A percentile compares a stretch with the other conserved stretches of the same genome.
phyloP scores from a whole-genome alignment of 2,888 invertebrate genomes.

The Portevinia maculata region DNA sequence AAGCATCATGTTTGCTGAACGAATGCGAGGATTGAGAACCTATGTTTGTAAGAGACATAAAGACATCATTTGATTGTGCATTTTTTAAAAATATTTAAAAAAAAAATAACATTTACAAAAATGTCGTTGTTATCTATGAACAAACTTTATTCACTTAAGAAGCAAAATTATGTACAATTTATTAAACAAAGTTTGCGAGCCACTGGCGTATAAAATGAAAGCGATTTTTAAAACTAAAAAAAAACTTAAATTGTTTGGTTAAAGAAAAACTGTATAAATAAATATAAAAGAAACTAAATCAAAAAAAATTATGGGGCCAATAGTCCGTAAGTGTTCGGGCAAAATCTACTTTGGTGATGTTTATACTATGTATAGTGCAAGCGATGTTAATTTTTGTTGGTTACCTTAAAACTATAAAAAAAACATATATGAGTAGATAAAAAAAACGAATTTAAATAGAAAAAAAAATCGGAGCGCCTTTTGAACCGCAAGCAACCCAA shows the following conservation, averaged over 20 bases:
- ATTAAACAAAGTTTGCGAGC: slow-evolving; percentile 57
- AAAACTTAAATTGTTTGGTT: slow-evolving; percentile 66
- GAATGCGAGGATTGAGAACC: slow-evolving; percentile 73
- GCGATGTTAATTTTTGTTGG: slow-evolving; percentile 75
- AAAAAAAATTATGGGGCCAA: slow-evolving; percentile 81
- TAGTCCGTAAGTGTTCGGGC: slow-evolving; percentile 83
- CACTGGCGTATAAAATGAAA: slow-evolving; percentile 66
- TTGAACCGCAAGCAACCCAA: slow-evolving; percentile 74
- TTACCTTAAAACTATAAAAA: slow-evolving; percentile 65
- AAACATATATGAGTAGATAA: slow-evolving; percentile 73
- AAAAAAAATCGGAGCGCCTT: slow-evolving; percentile 72
- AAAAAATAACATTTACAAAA: slow-evolving; percentile 58
- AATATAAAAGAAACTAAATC: slow-evolving; percentile 51
- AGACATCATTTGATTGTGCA: slow-evolving; percentile 73
- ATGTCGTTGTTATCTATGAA: slow-evolving; percentile 68
- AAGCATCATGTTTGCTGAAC: slow-evolving; percentile 73
- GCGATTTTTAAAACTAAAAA: slow-evolving; percentile 52
- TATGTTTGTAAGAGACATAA: slow-evolving; percentile 72
- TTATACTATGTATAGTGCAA: slow-evolving; percentile 76
- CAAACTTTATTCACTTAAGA: slow-evolving; percentile 71
- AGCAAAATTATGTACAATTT: slow-evolving; percentile 71
- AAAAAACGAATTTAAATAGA: slow-evolving; percentile 72
- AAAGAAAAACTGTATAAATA: slow-evolving; percentile 55
- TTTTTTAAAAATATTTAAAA: slow-evolving; percentile 57
- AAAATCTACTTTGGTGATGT: slow-evolving; percentile 82